Conservation (phyloP, 2,113 vertebrate genomes). For the Odontophorus gujanensis region DNA sequence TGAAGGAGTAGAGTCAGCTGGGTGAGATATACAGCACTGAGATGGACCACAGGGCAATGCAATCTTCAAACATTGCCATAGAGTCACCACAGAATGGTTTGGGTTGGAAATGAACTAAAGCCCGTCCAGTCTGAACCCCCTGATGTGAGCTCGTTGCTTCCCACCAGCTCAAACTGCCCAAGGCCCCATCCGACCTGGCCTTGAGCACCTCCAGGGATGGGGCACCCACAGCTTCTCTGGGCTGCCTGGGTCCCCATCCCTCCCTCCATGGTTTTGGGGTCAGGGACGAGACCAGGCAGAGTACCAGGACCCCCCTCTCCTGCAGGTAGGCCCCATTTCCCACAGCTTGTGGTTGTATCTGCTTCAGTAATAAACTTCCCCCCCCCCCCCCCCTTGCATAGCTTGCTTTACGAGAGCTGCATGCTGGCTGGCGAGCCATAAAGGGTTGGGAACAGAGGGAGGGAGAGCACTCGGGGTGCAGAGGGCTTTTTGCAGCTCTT, state of each 20-base stretch:
- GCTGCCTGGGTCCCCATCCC: no score
- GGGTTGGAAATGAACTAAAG: no score
- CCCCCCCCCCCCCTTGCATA: fast-evolving
- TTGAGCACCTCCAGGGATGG: no score
- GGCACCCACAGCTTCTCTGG: no score
- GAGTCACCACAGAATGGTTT: no score
- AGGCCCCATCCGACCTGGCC: no score
- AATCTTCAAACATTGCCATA: neutral
- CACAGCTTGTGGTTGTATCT: neutral
- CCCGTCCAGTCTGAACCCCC: no score
- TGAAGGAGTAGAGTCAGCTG: neutral
- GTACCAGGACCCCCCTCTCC: conserved; percentile 19
- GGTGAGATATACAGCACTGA: neutral
- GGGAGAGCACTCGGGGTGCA: neutral
- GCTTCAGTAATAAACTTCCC: conserved; percentile 40
- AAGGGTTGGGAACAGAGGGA: neutral
- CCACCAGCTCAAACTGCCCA: no score
- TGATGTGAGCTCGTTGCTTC: no score
- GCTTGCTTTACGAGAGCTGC: neutral
- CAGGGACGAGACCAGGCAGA: neutral
- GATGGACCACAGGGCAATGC: neutral
- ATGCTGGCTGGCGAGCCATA: neutral
- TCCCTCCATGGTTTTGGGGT: neutral
- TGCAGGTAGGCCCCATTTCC: neutral
- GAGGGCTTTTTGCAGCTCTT: neutral